Base-by-base conservation (phyloP, 2,888 invertebrate species). In the Apoderus coryli region DNA sequence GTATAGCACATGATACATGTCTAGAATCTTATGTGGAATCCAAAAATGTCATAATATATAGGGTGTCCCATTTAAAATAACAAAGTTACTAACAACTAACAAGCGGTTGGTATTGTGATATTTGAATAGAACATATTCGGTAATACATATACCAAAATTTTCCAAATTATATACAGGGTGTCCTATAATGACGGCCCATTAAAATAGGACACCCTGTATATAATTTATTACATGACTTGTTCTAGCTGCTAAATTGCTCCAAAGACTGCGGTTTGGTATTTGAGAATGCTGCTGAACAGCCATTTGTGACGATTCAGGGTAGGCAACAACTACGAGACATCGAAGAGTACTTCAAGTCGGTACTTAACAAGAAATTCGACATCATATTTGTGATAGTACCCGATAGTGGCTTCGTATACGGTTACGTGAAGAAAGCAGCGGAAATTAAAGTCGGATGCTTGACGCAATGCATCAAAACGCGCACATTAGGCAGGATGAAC, bases 401-500 rank as follows among this genome's bases (percentile, higher is more conserved):
- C 2, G 49, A 46, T 3, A 56, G 61, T 57, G 36, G 52, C 1
- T 42, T 35, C 4, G 35, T 40, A 27, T 51, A 51, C 33, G 43
- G 46, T 2, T 40, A 63, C 56, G 68, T 80, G 0, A 82, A 82
- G 45, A 69, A 73, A 47, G 57, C 64, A 9, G 75, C 81, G 0
- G 84, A 85, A 53, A 48, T 76, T 2, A 58, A 61, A 9, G 61
- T 71, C 9, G 80, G 79, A 0, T 63, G 77, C 31, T 51, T 80
- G 24, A 84, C 81, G 1, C 89, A 77, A 51, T 89, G 78, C 54
- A 64, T 75, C 36, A 76, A 72, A 57, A 42, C 53, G 1, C 39
- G 36, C 1, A 75, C 72, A 0, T 34, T 71, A 11, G 56, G 40
- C 24, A 56, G 54, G 39, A 57, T 76, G 50, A 76, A 70, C 41